phyloP scores from a whole-genome alignment of 2,797 vertebrate genomes.

The Gallinago solitaria region DNA sequence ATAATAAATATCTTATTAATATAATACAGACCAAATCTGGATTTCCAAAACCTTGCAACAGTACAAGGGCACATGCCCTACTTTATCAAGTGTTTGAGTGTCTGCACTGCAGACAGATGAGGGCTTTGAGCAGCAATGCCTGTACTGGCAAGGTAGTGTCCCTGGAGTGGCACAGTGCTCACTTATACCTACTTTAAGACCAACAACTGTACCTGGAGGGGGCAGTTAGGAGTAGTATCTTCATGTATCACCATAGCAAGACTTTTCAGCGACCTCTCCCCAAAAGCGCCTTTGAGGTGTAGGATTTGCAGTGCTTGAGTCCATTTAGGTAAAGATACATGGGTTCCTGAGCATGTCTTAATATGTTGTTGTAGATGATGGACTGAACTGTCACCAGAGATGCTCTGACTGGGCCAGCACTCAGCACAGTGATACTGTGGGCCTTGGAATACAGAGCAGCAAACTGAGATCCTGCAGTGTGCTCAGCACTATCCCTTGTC shows the following conservation, averaged over 20 bases:
- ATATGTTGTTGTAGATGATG: neutral
- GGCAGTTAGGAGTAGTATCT: neutral
- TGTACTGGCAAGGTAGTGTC: neutral
- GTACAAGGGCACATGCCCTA: neutral
- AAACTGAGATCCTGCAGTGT: neutral
- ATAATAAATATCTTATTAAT: neutral
- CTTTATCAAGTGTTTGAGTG: neutral
- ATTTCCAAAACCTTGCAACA: neutral
- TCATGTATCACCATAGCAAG: neutral
- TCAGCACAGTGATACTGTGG: fast-evolving
- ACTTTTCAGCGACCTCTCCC: neutral
- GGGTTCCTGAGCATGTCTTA: neutral
- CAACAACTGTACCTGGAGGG: neutral
- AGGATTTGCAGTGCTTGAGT: neutral
- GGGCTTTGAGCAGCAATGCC: neutral
- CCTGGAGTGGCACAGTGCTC: neutral
- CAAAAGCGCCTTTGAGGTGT: neutral
- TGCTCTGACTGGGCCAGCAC: neutral
- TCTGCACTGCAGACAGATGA: neutral
- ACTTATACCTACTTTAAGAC: neutral
- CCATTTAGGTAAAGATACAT: neutral
- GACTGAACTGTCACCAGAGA: neutral
- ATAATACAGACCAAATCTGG: neutral
- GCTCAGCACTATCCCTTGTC: neutral
- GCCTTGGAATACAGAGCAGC: neutral